A percentile compares a stretch with the other conserved stretches of the same genome.
Conservation (phyloP, 2,797 vertebrate species). For the Mus spretus region DNA sequence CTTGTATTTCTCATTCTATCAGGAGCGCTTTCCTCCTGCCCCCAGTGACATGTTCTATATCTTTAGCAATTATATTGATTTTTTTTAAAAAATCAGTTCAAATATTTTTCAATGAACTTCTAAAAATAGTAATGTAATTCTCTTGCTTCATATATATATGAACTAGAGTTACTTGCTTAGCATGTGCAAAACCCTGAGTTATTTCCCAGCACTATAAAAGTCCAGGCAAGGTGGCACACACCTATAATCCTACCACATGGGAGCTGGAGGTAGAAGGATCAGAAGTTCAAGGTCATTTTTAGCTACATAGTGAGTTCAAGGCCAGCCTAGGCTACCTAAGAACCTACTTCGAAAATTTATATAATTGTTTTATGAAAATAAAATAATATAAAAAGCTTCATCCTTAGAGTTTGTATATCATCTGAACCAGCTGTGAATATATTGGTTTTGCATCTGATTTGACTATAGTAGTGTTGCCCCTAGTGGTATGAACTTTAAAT, state of each 20-base stretch:
- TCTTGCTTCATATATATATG: background rate
- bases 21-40: slow-evolving; percentile 35
- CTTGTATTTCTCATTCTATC: slow-evolving; percentile 69
- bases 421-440: slow-evolving; percentile 17
- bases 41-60: slow-evolving; percentile 69
- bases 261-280: background rate
- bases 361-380: background rate
- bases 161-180: background rate
- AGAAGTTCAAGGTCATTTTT: background rate
- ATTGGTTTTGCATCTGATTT: slow-evolving; percentile 17
- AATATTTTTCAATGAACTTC: slow-evolving; percentile 70
- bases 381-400: background rate
- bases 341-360: background rate
- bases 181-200: background rate
- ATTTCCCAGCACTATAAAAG: background rate
- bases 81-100: slow-evolving; percentile 68
- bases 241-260: background rate
- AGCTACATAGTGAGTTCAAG: background rate
- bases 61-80: slow-evolving; percentile 74
- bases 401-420: background rate
- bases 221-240: too few relatives aligned
- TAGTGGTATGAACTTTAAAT: background rate
- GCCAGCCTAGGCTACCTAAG: background rate
- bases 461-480: background rate
- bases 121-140: slow-evolving; percentile 57